Conservation (phyloP, 2,113 vertebrate species). For the Macrotus californicus region DNA sequence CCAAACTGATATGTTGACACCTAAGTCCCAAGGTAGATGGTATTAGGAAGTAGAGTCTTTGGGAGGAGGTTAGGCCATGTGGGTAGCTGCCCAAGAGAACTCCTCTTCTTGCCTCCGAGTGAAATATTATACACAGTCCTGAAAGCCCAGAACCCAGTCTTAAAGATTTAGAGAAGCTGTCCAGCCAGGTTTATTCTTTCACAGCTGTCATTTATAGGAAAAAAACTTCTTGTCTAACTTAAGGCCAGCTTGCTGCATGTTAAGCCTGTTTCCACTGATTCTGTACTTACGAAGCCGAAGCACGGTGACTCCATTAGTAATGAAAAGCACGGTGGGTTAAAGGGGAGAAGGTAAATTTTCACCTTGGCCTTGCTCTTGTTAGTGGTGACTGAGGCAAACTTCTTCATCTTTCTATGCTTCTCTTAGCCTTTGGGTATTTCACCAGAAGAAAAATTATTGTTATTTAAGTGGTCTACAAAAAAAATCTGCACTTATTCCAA, state of each 20-base stretch:
- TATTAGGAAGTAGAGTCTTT: background rate
- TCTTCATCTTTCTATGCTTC: background rate
- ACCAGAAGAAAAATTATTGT: background rate
- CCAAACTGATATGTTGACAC: background rate
- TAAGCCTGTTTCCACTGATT: background rate
- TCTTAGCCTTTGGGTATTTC: background rate
- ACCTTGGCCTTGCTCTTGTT: background rate
- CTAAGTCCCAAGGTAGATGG: background rate
- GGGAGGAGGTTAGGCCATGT: background rate
- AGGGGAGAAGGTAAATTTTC: background rate
- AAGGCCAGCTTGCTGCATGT: background rate
- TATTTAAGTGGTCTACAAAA: background rate
- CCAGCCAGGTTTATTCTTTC: background rate
- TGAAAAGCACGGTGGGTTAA: background rate
- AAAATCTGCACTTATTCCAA: background rate
- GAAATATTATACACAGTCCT: background rate
- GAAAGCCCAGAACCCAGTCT: background rate
- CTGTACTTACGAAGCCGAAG: background rate
- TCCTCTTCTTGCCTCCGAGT: background rate
- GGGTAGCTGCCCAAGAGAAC: background rate
- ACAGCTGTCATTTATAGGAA: background rate
- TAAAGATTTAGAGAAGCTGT: background rate
- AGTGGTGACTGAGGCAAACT: background rate
- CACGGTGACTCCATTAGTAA: background rate
- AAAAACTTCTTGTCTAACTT: constrained; percentile 12